Evolutionary conservation across 2,113 vertebrate genomes (phyloP).

Genomic region (Polypterus bichir): DNA sequence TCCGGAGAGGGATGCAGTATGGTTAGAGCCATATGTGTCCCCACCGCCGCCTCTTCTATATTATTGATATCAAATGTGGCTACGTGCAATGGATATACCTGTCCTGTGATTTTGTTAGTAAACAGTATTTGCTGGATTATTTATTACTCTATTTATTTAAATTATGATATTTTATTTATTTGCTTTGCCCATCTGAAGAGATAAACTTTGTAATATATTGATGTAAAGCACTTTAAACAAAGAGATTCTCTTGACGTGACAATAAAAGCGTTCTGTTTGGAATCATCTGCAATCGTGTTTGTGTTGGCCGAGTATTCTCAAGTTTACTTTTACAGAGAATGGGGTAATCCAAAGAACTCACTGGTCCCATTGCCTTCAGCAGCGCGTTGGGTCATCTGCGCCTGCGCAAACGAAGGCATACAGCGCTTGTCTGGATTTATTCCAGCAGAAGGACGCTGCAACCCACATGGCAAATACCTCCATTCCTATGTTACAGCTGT

Average conservation of each 20-base stretch:
- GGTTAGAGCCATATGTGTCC: slow-evolving; percentile 18
- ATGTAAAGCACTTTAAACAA: slow-evolving; percentile 59
- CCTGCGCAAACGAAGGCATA: too few species aligned
- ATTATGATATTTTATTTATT: not conserved
- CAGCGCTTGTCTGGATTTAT: too few species aligned
- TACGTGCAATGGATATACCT: slow-evolving; percentile 80
- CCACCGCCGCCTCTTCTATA: slow-evolving; percentile 46
- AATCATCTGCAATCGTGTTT: slow-evolving; percentile 1
- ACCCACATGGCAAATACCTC: too few species aligned
- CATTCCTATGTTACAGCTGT: too few species aligned
- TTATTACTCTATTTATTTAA: slow-evolving; percentile 42
- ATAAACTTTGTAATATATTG: slow-evolving; percentile 35
- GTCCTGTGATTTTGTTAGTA: slow-evolving; percentile 68
- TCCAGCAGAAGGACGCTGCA: too few species aligned
- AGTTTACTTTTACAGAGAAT: too few species aligned
- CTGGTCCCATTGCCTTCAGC: too few species aligned
- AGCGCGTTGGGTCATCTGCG: too few species aligned
- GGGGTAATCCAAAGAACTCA: too few species aligned
- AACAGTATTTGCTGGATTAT: slow-evolving; percentile 50
- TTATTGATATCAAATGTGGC: slow-evolving; percentile 61
- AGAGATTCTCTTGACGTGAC: slow-evolving; percentile 30
- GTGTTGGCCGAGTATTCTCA: too few species aligned
- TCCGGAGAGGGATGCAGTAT: slow-evolving; percentile 30
- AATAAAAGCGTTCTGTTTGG: slow-evolving; percentile 18
- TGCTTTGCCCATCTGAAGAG: slow-evolving; percentile 23